These are phyloP conservation scores for Leptogaster cylindrica DNA, from an alignment of 2,888 invertebrate species.

Conservation along the genomic window DNA sequence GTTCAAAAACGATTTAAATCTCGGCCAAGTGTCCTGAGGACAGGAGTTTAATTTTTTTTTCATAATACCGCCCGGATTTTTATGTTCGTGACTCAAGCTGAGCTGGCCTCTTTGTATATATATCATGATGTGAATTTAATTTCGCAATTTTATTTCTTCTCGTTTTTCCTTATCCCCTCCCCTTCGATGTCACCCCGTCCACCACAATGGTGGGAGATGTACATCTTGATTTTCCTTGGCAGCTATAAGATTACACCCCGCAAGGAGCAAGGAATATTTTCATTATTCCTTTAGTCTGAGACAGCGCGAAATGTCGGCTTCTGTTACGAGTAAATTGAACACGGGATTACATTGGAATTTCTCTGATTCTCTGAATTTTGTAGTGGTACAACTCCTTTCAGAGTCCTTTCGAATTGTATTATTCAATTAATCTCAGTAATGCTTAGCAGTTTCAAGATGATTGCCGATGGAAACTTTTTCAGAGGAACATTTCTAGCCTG, in stretches of 20 bases:
- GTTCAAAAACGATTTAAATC: too few species aligned
- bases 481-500: too few species aligned
- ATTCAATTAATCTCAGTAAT: conserved; percentile 27
- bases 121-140: conserved; percentile 26
- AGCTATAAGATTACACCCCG: too few species aligned
- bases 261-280: neutral
- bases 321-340: conserved; percentile 13
- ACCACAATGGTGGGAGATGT: neutral
- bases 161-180: neutral
- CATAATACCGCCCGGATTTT: neutral
- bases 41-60: conserved; percentile 3
- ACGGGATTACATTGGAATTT: conserved; percentile 23
- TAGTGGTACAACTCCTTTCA: conserved; percentile 2
- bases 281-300: conserved; percentile 1
- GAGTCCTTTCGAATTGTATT: conserved; percentile 9
- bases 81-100: too few species aligned
- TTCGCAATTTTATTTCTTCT: conserved; percentile 12
- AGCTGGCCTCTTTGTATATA: too few species aligned
- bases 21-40: neutral
- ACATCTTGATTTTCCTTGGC: too few species aligned
- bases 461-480: too few species aligned
- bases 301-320: conserved; percentile 13
- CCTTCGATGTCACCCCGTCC: neutral
- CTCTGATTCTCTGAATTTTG: neutral
- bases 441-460: conserved; percentile 13